Evolutionary conservation across 37 sponge, comb jelly and placozoan species (phyloP).

Genomic region (Crambe crambe): DNA sequence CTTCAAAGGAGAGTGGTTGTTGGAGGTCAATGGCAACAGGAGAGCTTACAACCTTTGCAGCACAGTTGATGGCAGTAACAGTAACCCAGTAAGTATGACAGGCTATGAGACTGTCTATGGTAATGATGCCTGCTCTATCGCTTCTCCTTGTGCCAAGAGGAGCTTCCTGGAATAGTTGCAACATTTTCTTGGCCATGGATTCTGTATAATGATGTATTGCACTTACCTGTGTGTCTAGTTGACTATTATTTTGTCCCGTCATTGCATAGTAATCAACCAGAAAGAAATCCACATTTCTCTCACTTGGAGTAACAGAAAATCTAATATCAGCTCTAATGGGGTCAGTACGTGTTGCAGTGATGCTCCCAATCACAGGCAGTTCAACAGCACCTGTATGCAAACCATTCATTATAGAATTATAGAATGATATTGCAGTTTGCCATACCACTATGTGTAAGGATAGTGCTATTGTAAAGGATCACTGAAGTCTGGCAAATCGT

Average conservation of each 20-base stretch:
- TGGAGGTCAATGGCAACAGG: not conserved
- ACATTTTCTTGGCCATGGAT: no score
- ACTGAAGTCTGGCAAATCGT: not conserved
- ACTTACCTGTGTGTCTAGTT: not conserved
- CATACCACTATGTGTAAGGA: not conserved
- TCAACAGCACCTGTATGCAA: not conserved
- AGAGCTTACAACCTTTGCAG: not conserved
- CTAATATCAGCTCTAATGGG: not conserved
- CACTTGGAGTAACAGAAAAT: conserved; percentile 2
- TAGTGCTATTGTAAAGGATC: not conserved
- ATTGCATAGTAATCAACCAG: not conserved
- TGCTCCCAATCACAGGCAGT: not conserved
- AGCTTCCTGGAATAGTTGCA: no score
- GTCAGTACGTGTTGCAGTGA: not conserved
- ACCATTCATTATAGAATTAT: no score
- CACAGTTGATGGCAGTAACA: conserved; percentile 14
- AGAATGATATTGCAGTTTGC: no score
- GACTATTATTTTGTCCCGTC: not conserved
- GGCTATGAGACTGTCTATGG: not conserved
- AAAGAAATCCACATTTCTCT: not conserved
- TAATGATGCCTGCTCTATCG: not conserved
- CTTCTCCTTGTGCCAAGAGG: no score
- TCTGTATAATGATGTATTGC: no score
- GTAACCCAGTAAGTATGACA: conserved; percentile 12
- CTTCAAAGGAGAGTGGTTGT: not conserved